These are phyloP conservation scores for Psammodynastes pulverulentus DNA, from an alignment of 2,113 vertebrate species.

Conservation along the genomic window DNA sequence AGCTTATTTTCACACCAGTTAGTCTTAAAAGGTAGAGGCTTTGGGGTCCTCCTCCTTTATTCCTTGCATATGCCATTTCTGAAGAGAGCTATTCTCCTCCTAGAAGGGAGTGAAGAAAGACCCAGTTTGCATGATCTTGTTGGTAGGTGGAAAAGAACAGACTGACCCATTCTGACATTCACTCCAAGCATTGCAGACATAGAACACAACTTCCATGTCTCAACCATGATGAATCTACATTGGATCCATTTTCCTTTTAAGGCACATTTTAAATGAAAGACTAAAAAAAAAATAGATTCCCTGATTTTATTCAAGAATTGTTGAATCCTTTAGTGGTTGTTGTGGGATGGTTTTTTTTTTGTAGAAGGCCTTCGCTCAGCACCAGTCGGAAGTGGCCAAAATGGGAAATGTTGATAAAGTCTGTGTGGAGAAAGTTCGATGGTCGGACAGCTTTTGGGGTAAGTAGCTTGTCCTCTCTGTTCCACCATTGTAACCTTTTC, in stretches of 20 bases:
- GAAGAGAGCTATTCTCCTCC: background rate
- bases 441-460: conserved; percentile 82
- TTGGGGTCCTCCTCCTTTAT: background rate
- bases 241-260: background rate
- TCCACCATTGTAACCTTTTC: background rate
- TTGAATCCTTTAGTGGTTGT: background rate
- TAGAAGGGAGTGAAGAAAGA: background rate
- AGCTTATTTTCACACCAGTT: background rate
- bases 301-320: background rate
- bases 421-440: conserved; percentile 76
- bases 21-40: background rate
- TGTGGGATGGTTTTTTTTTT: background rate
- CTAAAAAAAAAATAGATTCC: background rate
- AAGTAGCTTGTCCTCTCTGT: conserved; percentile 12
- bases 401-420: conserved; percentile 63
- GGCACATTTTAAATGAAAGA: background rate
- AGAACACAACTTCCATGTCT: background rate
- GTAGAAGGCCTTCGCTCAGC: conserved; percentile 86
- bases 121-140: background rate
- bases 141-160: background rate
- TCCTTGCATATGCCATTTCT: background rate
- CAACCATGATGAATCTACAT: background rate
- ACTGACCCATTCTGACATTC: background rate
- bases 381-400: conserved; percentile 81
- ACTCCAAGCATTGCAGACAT: background rate